phyloP scores from a whole-genome alignment of 1,140 invertebrate species.

The Nylanderia fulva region DNA sequence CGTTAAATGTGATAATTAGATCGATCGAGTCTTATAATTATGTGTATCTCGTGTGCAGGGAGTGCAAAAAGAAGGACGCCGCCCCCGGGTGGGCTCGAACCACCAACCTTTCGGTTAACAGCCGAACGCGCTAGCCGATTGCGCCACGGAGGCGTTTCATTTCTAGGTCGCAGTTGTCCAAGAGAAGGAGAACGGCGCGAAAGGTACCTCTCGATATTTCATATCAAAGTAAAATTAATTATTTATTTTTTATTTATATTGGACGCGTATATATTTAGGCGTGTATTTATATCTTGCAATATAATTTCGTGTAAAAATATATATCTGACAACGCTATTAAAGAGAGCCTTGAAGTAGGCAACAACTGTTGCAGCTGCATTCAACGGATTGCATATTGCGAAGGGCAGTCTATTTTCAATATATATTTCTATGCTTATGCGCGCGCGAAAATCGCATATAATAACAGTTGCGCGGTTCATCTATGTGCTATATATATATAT shows the following conservation, averaged over 20 bases:
- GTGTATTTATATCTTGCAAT: neutral
- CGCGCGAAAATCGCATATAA: too few relatives aligned
- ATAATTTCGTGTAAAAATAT: neutral
- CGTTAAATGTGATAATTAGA: too few relatives aligned
- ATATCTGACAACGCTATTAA: neutral
- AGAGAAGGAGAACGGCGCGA: neutral
- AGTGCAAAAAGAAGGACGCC: slow-evolving; percentile 78
- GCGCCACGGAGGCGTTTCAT: slow-evolving; percentile 90
- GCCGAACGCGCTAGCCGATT: slow-evolving; percentile 95
- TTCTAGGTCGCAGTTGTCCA: slow-evolving; percentile 5
- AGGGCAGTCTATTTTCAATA: neutral
- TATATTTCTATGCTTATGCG: neutral
- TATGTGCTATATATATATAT: too few relatives aligned
- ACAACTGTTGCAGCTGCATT: neutral
- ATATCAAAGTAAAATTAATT: neutral
- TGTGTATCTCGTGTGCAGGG: too few relatives aligned
- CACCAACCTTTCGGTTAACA: slow-evolving; percentile 96
- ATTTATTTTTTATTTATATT: slow-evolving; percentile 3
- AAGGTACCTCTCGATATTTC: neutral
- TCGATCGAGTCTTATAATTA: too few relatives aligned
- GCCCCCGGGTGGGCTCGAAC: slow-evolving; percentile 93
- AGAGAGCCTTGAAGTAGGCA: neutral
- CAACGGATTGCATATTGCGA: neutral
- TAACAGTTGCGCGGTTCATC: too few relatives aligned
- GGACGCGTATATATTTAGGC: too few relatives aligned